Evolutionary conservation across 1,140 invertebrate genomes (phyloP), one percentile per base, ranked within the genome.

Genomic region (Diorhabda elongata): DNA sequence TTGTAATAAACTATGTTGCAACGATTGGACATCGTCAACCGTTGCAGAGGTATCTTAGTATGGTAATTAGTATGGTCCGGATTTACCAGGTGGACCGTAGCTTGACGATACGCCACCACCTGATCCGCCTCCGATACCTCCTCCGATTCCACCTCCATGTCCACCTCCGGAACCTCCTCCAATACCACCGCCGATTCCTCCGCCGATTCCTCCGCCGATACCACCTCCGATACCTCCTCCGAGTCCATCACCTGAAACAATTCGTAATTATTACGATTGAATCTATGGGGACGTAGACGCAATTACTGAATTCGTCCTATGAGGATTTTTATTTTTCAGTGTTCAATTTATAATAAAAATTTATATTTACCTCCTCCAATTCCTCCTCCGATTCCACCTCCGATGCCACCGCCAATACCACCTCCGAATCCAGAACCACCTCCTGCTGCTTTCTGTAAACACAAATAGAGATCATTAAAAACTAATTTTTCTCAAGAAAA

Each of bases 21-120:
- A 41, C 42, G n/a, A 4, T 44, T 69, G n/a, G 6, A 56, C 26
- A 43, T 44, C 6, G 41, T 47, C 8, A 47, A 57, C 43, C 59
- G 61, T 11, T 26, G 57, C 61, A 41, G 45, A 72, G 63, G 70
- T 70, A 67, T 67, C 68, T 60, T 61, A 57, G 45, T 44, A 42
- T 67, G 63, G 57, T 44, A 52, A 66, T 73, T 75, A 78, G 61
- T 78, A 78, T 4, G 75, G 75, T 45, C 77, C 77, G 71, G 77
- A 73, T 69, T 79, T 79, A 70, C 76, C 77, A 43, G 77, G 77
- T 44, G 76, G 71, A 6, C 77, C 77, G 73, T 78, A 78, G 66
- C 76, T 78, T 69, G 71, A 44, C 44, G 77, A 78, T 56, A 78
- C 66, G 3, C 74, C 75, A 44, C 75, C 72, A 59, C 75, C 74